Percentiles rank a stretch among this genome's conserved stretches.
These are phyloP conservation scores for Cylindroiulus punctatus DNA, from an alignment of 2,888 invertebrate genomes.

Conservation along the genomic window DNA sequence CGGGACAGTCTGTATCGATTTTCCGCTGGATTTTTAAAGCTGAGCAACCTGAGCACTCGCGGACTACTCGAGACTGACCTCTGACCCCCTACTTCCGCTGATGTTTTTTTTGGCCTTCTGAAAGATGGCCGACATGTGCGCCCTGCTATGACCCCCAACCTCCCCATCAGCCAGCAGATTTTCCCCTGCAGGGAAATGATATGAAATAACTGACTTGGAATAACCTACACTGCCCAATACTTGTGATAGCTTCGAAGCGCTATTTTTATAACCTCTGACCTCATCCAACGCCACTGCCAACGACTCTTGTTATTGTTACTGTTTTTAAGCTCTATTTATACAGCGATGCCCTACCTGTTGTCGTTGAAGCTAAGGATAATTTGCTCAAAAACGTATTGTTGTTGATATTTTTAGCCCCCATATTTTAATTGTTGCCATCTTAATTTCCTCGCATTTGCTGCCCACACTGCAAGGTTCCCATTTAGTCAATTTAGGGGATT, in stretches of 20 bases:
- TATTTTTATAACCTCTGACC: slow-evolving; percentile 40
- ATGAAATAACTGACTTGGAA: neutral
- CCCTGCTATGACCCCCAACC: neutral
- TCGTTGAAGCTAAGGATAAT: slow-evolving; percentile 8
- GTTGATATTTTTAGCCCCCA: slow-evolving; percentile 35
- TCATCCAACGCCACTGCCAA: slow-evolving; percentile 20
- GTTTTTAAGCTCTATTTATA: slow-evolving; percentile 24
- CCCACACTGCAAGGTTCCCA: neutral
- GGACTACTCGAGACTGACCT: neutral
- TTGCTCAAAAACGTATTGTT: neutral
- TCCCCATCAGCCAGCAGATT: neutral
- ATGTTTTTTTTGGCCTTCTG: neutral
- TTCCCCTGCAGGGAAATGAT: neutral
- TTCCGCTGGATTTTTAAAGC: neutral
- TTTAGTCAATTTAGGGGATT: neutral
- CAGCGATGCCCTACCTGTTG: neutral
- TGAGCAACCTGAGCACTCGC: neutral
- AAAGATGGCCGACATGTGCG: slow-evolving; percentile 11
- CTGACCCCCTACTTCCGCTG: neutral
- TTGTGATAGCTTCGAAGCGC: slow-evolving; percentile 26
- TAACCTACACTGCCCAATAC: neutral
- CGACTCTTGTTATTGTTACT: slow-evolving; percentile 28
- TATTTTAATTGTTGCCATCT: no score
- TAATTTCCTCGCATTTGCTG: no score
- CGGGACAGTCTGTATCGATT: neutral